Evolutionary conservation across 1,140 invertebrate species (phyloP), one percentile per base, ranked within the genome.

Genomic region (Magallana ariakensis): DNA sequence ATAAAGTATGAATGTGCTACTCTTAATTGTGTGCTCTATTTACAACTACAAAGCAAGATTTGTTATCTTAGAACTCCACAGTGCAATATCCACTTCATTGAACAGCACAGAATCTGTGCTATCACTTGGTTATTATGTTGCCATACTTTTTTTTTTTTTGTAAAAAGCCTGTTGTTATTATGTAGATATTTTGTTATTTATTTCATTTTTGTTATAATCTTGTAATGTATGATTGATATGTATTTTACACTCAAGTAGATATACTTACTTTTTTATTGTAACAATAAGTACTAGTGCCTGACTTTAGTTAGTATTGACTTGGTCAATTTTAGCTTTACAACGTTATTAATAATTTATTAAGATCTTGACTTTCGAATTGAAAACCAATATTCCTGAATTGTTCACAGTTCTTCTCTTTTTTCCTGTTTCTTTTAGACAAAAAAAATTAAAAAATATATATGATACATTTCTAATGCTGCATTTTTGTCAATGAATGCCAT

Each of bases 111-210:
- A 19, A 66, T 13, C n/a, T 26, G 66, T 75, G 66, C 66, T 75
- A 22, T 75, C 66, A 75, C 66, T 5, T 75, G 66, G 22, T 75
- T 75, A 75, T 46, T 26, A 33, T 75, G 66, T 75, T 75, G 66
- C 66, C 66, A 75, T 75, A 75, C 19, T 26, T 13, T 75, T 75
- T 19, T 13, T 70, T n/a, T 70, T 75, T 75, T 75, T 46, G 66
- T 75, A 75, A 19, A 75, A 26, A 75, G 66, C 66, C 66, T 75
- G 22, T 75, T 75, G 66, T 75, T 75, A 75, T 75, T 75, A 26
- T 75, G 66, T 75, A 75, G 66, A 75, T 75, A 75, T 75, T 75
- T 75, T 75, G 66, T 75, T 75, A 75, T 75, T 75, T 75, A 75
- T 75, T 75, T 75, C 66, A 75, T 19, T 75, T 75, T 75, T 75